Conservation (phyloP, 2,113 vertebrate species). For the Neomonachus schauinslandi region DNA sequence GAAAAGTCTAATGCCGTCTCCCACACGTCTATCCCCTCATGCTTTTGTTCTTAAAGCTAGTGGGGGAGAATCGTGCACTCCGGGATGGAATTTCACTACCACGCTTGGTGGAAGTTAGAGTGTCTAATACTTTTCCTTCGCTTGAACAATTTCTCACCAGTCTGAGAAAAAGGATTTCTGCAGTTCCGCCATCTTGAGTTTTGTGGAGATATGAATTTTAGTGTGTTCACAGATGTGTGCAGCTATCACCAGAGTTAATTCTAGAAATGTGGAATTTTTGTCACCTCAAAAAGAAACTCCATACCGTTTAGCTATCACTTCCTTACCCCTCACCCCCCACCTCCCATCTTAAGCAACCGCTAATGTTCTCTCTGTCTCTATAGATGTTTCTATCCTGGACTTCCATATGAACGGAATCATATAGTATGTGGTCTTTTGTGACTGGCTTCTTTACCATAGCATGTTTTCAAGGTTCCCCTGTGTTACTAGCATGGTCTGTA, state of each 20-base stretch:
- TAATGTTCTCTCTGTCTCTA: neutral
- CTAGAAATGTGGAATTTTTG: constrained; percentile 1
- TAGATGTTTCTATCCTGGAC: neutral
- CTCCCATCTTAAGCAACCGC: neutral
- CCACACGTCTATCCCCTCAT: neutral
- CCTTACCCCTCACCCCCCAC: too few relatives aligned
- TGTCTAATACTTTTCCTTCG: constrained; percentile 9
- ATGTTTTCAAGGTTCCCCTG: neutral
- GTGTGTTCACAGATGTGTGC: neutral
- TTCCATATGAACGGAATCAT: neutral
- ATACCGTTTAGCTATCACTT: neutral
- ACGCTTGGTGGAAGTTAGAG: neutral
- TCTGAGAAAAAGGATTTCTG: neutral
- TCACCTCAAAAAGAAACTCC: neutral
- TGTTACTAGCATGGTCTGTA: neutral
- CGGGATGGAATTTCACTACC: neutral
- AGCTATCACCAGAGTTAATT: neutral
- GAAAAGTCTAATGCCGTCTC: neutral
- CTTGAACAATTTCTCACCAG: constrained; percentile 11
- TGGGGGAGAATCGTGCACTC: neutral
- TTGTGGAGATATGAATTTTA: neutral
- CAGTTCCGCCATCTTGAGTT: neutral
- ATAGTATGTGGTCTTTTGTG: neutral
- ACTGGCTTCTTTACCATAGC: neutral
- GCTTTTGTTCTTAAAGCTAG: neutral